Conservation (phyloP, 2,113 vertebrate genomes). For the Heterotis niloticus region DNA sequence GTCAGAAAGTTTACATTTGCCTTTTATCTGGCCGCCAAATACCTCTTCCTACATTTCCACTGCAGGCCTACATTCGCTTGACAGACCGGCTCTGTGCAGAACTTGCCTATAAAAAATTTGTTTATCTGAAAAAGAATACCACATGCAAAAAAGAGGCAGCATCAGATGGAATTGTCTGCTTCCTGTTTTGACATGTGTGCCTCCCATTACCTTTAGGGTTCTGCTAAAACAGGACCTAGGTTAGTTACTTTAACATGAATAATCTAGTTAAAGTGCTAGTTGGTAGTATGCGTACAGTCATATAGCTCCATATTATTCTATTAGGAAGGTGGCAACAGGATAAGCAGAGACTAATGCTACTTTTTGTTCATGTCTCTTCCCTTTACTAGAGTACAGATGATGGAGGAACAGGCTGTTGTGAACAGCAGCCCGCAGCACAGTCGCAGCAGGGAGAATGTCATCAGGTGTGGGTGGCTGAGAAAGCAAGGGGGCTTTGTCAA, state of each 20-base stretch:
- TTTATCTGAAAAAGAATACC: conserved; percentile 25
- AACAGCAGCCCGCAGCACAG: conserved; percentile 55
- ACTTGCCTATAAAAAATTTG: conserved; percentile 9
- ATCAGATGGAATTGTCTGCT: conserved; percentile 16
- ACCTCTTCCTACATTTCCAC: conserved; percentile 26
- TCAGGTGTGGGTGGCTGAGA: conserved; percentile 89
- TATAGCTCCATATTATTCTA: not conserved
- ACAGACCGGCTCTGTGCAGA: conserved; percentile 15
- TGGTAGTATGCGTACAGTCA: no score
- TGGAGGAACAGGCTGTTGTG: conserved; percentile 78
- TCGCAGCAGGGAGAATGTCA: conserved; percentile 54
- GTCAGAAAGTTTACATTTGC: not conserved
- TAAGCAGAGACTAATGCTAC: conserved; percentile 1
- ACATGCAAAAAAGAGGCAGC: conserved; percentile 1
- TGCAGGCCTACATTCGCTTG: conserved; percentile 16
- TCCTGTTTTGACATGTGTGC: not conserved
- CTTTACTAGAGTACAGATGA: conserved; percentile 55
- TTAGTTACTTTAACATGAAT: no score
- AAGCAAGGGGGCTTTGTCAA: conserved; percentile 99
- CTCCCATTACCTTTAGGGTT: conserved; percentile 10
- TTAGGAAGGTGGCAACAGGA: not conserved
- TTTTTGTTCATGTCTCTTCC: conserved; percentile 35
- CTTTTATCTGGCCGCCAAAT: not conserved
- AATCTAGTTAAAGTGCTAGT: no score
- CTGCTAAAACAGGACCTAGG: not conserved